Base-by-base conservation (phyloP, 2,797 vertebrate species). In the Antrozous pallidus region DNA sequence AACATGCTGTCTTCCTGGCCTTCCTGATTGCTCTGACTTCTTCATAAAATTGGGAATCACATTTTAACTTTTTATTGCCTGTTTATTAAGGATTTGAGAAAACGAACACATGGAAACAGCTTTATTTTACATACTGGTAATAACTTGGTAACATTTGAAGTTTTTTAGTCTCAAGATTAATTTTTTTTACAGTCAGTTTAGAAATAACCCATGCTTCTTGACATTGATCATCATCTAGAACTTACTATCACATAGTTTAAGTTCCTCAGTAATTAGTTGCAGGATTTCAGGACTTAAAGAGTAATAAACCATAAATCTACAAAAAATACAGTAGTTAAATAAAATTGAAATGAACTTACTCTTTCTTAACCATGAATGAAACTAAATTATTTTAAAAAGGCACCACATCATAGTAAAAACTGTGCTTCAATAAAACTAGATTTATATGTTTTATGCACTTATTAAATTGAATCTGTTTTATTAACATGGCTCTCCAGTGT, bases 41-140 rank as follows among this genome's bases (percentile, higher is more conserved):
- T 40, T 90, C 36, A 80, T 80, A 91, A 82, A 96, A 82, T 86
- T 86, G 33, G 61, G 93, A 96, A 56, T 80, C 75, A 88, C 24
- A 45, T 95, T 93, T 96, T 94, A 90, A 63, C 65, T 84, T 94
- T 80, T 89, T 83, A 73, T 73, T 81, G 16, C 24, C 26, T 88
- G 22, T 91, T 92, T 91, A 86, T 78, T 93, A 93, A 88, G 12
- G 42, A 49, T 40, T 91, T 87, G 8, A 18, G 49, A 91, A 83
- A 54, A 18, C 61, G 90, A 95, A 89, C 33, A 63, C 71, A 61
- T 56, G 87, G 36, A 77, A 36, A 1, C 17, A 58, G 61, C n/a
- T 17, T 85, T 85, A 85, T 84, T 90, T 82, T 93, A 88, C 38
- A 28, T 80, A 74, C 13, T 95, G 36, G 3, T 22, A 95, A 84